phyloP scores from a whole-genome alignment of 2,113 vertebrate species.

The Mus spicilegus region DNA sequence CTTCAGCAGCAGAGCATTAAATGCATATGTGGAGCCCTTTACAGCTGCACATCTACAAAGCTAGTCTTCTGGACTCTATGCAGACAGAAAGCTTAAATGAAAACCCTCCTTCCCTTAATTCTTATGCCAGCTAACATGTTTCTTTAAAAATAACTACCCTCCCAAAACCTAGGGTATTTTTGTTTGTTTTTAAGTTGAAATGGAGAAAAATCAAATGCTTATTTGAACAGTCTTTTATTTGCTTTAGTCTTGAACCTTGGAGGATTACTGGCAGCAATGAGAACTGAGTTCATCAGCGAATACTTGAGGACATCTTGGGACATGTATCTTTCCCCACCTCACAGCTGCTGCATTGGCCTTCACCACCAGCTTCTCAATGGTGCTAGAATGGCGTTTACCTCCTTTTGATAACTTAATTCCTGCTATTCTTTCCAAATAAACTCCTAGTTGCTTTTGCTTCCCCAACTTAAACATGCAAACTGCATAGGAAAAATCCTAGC shows the following conservation, averaged over 20 bases:
- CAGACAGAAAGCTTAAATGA: not conserved
- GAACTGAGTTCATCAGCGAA: not conserved
- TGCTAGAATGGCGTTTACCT: not conserved
- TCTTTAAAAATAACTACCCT: not conserved
- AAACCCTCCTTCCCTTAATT: not conserved
- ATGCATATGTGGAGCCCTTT: not conserved
- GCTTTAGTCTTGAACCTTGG: conserved; percentile 4
- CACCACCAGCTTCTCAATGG: not conserved
- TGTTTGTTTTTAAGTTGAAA: not conserved
- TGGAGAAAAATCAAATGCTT: not conserved
- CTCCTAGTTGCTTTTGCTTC: not conserved
- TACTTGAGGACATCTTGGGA: not conserved
- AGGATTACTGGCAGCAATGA: conserved; percentile 10
- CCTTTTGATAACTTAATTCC: not conserved
- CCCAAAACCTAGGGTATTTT: not conserved
- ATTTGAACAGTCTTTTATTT: not conserved
- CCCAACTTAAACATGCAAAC: not conserved
- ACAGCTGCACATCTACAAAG: not conserved
- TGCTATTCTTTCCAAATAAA: not conserved
- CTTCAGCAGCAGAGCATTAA: not conserved
- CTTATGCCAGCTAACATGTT: not conserved
- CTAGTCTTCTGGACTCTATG: not conserved
- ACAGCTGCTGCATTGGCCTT: not conserved
- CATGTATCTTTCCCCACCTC: not conserved
- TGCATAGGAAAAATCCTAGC: not conserved